A percentile compares a stretch with the other conserved stretches of the same genome.
Evolutionary conservation across 2,113 vertebrate species (phyloP).

Genomic region (Petrocephalus zakoni): DNA sequence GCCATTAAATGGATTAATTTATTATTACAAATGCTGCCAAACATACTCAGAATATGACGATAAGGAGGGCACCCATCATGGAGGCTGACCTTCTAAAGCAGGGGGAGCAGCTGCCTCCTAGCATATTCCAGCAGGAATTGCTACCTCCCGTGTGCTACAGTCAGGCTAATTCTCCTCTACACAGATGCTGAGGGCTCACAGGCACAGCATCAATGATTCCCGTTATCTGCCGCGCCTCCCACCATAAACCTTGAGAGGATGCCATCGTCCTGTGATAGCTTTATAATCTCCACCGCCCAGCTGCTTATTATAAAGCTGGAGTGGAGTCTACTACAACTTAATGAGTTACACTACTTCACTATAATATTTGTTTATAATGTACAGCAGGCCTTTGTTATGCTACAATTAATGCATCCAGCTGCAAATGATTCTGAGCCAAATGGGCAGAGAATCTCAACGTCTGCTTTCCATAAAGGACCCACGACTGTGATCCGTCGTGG

Average conservation of each 20-base stretch:
- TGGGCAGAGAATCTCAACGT: neutral
- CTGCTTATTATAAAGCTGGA: neutral
- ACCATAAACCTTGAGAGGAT: neutral
- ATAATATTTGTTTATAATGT: neutral
- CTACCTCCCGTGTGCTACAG: neutral
- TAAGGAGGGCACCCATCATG: neutral
- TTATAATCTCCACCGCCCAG: neutral
- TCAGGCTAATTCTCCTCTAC: neutral
- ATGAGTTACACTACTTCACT: neutral
- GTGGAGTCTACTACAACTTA: neutral
- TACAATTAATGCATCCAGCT: neutral
- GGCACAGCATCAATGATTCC: neutral
- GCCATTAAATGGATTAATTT: neutral
- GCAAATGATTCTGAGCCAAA: conserved; percentile 3
- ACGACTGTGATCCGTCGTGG: neutral
- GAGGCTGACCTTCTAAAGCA: neutral
- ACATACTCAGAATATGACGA: neutral
- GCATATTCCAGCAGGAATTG: neutral
- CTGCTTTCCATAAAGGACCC: neutral
- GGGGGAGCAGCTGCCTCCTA: neutral
- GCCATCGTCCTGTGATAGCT: neutral
- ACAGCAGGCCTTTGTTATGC: conserved; percentile 3
- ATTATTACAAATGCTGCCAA: neutral
- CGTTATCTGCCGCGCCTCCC: neutral
- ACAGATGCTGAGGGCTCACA: neutral